Evolutionary conservation across 1,140 invertebrate genomes (phyloP), one percentile per base, ranked within the genome.

Genomic region (Leptopilina clavipes): DNA sequence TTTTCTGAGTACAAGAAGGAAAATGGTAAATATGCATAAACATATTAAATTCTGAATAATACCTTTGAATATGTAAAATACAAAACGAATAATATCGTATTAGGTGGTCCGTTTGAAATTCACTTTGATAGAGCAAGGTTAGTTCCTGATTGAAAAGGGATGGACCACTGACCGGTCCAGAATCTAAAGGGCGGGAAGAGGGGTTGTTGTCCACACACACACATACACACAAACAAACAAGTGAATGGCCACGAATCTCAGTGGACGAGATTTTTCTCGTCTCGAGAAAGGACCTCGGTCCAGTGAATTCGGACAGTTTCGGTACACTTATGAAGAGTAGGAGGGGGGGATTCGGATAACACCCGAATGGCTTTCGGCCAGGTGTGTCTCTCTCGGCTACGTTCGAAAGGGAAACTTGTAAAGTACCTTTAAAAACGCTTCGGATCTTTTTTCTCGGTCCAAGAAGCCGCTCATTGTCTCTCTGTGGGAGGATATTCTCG

Each of bases 391-490:
- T 9, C 37, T 40, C 37, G 76, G 75, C 81, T 77, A 80, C 81
- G 45, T 79, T 40, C 77, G 78, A 81, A 84, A 85, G 82, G 81
- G 84, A 86, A 86, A 86, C 86, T 85, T 81, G 79, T 82, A 84
- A 52, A 52, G 81, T 83, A 81, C 85, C 83, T 87, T 79, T 80
- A 83, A 86, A 40, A 85, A 75, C 80, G 80, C 81, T 81, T 83
- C 80, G 79, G 79, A 74, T 82, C 75, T 48, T 59, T 65, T 72
- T 79, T 65, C 71, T 65, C 71, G 75, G 74, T 79, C 77, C 77
- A 80, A 80, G 79, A 79, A 83, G 80, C 80, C 82, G 80, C 77
- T 75, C 72, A 82, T 80, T 83, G 81, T 82, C 79, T 81, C 77
- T 73, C 74, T 44, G 12, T 19, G 19, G 71, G 82, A 78, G 79